A percentile compares a stretch with the other conserved stretches of the same genome.
phyloP scores from a whole-genome alignment of 2,888 invertebrate species.

The Tolmerus cingulatus region DNA sequence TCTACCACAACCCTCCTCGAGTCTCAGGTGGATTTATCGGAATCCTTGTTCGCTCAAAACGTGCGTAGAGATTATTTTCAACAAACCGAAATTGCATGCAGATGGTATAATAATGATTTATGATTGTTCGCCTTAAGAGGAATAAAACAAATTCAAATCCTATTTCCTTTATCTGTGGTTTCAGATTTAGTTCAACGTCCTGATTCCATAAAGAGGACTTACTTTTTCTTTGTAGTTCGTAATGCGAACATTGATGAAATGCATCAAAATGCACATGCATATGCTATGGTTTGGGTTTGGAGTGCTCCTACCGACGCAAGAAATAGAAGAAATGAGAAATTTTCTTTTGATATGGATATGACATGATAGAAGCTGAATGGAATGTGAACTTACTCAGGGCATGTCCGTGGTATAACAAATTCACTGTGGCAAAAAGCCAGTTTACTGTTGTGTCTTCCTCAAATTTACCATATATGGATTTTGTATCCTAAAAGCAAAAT shows the following conservation, averaged over 20 bases:
- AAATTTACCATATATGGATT: background rate
- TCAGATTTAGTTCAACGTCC: background rate
- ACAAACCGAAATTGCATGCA: background rate
- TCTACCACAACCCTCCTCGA: background rate
- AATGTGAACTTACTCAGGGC: background rate
- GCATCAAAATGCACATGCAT: background rate
- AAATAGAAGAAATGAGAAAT: background rate
- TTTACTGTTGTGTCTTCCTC: background rate
- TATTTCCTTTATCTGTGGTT: background rate
- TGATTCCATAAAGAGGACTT: background rate
- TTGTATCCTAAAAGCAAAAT: too few species aligned
- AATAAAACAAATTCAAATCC: background rate
- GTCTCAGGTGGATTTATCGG: background rate
- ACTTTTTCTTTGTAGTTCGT: background rate
- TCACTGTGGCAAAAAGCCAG: background rate
- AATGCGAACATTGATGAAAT: background rate
- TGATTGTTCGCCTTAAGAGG: background rate
- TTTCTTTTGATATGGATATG: background rate
- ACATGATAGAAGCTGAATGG: background rate
- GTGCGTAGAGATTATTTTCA: background rate
- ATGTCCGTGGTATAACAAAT: background rate
- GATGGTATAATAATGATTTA: background rate
- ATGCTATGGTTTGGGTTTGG: background rate
- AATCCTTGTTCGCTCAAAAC: background rate
- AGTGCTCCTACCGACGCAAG: background rate